A percentile compares a stretch with the other conserved stretches of the same genome.
Evolutionary conservation across 1,140 invertebrate genomes (phyloP).

Genomic region (Andricus grossulariae): DNA sequence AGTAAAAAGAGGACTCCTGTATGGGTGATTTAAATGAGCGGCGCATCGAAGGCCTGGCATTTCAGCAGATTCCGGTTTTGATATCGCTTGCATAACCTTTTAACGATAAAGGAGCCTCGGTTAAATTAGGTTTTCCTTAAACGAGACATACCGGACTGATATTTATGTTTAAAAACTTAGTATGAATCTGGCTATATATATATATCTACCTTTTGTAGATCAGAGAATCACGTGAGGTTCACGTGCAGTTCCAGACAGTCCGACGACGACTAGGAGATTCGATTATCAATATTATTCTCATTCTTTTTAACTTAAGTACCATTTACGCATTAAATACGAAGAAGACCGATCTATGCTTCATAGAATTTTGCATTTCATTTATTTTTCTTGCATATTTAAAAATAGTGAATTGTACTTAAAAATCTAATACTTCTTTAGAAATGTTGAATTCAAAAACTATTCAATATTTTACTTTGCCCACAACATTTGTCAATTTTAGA

Average conservation of each 20-base stretch:
- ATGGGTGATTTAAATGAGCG: not conserved
- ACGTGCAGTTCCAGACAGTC: conserved; percentile 18
- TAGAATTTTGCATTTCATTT: not conserved
- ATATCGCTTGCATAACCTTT: not conserved
- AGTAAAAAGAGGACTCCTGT: not conserved
- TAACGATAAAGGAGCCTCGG: not conserved
- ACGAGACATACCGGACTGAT: not conserved
- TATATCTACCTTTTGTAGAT: not conserved
- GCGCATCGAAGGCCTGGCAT: not conserved
- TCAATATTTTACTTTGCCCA: no score
- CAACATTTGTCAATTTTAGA: no score
- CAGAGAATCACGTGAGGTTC: conserved; percentile 1
- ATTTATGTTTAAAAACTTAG: not conserved
- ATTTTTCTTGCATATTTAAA: not conserved
- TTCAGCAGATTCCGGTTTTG: conserved; percentile 24
- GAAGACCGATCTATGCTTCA: conserved; percentile 19
- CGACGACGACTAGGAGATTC: conserved; percentile 8
- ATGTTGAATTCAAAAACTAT: no score
- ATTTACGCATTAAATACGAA: conserved; percentile 5
- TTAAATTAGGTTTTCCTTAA: not conserved
- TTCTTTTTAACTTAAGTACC: conserved; percentile 7
- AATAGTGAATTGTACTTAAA: not conserved
- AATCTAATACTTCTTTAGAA: no score
- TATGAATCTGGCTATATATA: not conserved
- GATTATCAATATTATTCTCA: conserved; percentile 11